Evolutionary conservation across 2,797 vertebrate species (phyloP).

Genomic region (Urosaurus nigricauda): DNA sequence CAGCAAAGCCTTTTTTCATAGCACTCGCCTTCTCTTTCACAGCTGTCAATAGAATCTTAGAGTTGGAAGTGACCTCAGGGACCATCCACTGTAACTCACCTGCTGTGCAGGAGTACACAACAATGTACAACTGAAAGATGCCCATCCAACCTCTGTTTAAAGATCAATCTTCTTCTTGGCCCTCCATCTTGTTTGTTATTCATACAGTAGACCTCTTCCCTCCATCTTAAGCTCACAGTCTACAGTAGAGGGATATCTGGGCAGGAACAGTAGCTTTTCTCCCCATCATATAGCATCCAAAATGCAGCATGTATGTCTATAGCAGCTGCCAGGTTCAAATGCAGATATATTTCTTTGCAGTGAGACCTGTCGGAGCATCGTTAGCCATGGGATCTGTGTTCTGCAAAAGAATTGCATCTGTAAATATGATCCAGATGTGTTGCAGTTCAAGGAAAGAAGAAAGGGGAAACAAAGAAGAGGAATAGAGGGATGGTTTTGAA

Average conservation of each 20-base stretch:
- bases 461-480: conserved; percentile 21
- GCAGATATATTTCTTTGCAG: conserved; percentile 14
- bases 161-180: too few relatives aligned
- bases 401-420: conserved; percentile 29
- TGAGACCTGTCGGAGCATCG: conserved; percentile 24
- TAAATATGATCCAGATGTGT: conserved; percentile 43
- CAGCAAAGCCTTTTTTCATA: too few relatives aligned
- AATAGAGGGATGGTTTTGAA: not conserved
- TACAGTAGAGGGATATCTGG: too few relatives aligned
- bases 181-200: not conserved
- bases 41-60: too few relatives aligned
- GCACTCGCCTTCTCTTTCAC: not conserved
- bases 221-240: not conserved
- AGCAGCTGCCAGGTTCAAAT: conserved; percentile 8
- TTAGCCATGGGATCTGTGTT: conserved; percentile 26
- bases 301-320: not conserved
- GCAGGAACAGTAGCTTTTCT: not conserved
- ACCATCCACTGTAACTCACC: too few relatives aligned
- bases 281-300: too few relatives aligned
- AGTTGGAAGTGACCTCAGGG: too few relatives aligned
- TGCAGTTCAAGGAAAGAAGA: conserved; percentile 11
- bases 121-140: too few relatives aligned
- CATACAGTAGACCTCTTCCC: not conserved
- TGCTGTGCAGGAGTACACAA: too few relatives aligned
- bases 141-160: too few relatives aligned